A percentile compares a stretch with the other conserved stretches of the same genome.
Conservation (phyloP, 1,140 invertebrate genomes). For the Aphelenchoides fujianensis region DNA sequence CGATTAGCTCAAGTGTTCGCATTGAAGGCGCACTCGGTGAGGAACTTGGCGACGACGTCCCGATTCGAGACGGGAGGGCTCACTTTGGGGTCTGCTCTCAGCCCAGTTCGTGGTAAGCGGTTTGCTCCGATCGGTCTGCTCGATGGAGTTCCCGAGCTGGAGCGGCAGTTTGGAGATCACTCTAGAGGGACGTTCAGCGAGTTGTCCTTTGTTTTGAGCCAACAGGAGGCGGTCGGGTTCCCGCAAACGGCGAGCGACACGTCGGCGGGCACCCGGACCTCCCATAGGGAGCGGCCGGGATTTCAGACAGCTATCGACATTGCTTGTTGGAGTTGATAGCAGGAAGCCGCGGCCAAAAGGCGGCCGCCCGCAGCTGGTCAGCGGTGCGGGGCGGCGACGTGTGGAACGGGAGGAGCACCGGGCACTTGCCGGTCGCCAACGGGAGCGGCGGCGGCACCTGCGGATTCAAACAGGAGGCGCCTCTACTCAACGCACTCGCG, state of each 20-base stretch:
- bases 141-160: conserved; percentile 32
- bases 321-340: conserved; percentile 15
- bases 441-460: neutral
- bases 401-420: neutral
- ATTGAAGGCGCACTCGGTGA: conserved; percentile 30
- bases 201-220: neutral
- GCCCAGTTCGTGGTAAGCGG: conserved; percentile 32
- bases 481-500: neutral
- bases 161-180: conserved; percentile 33
- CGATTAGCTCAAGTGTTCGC: too few species aligned
- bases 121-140: conserved; percentile 29
- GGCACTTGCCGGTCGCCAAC: neutral
- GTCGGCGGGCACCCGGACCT: too few species aligned
- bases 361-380: neutral
- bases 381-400: neutral
- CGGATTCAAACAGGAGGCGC: neutral
- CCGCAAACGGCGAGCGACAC: neutral
- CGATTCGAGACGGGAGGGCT: conserved; percentile 27
- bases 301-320: neutral
- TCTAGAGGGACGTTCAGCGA: neutral
- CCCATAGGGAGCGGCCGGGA: neutral
- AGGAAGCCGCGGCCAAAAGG: neutral
- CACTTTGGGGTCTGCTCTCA: conserved; percentile 32
- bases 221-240: neutral
- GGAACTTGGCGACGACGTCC: conserved; percentile 37